These are phyloP conservation scores for Teleogryllus oceanicus DNA, from an alignment of 2,888 invertebrate species.

Conservation along the genomic window DNA sequence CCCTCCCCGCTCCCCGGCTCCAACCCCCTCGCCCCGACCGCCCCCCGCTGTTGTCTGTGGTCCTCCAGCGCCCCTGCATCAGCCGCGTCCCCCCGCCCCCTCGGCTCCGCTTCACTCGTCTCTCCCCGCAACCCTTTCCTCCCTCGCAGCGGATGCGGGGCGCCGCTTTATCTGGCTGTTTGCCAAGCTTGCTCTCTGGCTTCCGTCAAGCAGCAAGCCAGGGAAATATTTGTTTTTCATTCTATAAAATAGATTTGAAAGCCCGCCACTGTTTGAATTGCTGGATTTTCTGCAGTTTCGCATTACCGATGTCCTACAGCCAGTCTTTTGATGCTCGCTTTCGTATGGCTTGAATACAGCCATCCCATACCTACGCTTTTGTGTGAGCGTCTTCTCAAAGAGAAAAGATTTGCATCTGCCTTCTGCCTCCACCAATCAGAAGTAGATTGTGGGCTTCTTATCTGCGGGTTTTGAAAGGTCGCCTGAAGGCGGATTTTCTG, in stretches of 20 bases:
- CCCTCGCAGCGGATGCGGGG: not conserved
- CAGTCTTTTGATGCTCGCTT: not conserved
- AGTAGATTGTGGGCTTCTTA: too few relatives aligned
- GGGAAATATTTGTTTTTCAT: slow-evolving; percentile 11
- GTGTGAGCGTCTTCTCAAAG: too few relatives aligned
- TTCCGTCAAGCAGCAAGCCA: not conserved
- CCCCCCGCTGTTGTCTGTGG: too few relatives aligned
- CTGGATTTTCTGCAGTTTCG: not conserved
- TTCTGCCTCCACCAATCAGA: too few relatives aligned
- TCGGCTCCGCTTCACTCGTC: not conserved
- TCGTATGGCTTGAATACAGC: not conserved
- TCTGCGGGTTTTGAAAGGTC: too few relatives aligned
- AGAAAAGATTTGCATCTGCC: too few relatives aligned
- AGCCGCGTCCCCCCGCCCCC: not conserved
- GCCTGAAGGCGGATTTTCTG: too few relatives aligned
- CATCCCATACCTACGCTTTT: too few relatives aligned
- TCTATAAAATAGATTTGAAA: slow-evolving; percentile 18
- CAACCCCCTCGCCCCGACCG: too few relatives aligned
- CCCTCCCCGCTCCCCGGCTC: too few relatives aligned
- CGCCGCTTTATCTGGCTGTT: not conserved
- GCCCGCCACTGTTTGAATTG: not conserved
- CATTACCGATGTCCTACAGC: slow-evolving; percentile 18
- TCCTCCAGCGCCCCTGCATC: not conserved
- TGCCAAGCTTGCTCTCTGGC: slow-evolving; percentile 1
- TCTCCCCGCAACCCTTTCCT: not conserved